phyloP scores from a whole-genome alignment of 2,113 vertebrate species.

The Tor tambroides region DNA sequence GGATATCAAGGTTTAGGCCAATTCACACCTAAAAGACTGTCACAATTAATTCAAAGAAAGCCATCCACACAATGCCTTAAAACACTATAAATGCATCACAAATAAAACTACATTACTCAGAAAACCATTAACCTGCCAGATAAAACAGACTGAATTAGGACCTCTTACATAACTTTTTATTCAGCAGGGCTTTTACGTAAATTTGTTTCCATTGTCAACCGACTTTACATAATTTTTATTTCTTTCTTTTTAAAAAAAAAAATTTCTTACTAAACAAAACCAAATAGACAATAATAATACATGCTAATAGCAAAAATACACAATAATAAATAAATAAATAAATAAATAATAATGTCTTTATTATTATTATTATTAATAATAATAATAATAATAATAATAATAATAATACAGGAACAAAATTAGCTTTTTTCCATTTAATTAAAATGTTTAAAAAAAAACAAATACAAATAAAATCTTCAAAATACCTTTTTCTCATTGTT shows the following conservation, averaged over 20 bases:
- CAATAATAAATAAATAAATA: too few relatives aligned
- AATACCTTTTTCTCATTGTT: slow-evolving; percentile 87
- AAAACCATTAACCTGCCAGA: background rate
- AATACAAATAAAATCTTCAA: background rate
- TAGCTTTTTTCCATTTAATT: too few relatives aligned
- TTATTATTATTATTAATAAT: too few relatives aligned
- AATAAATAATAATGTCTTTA: too few relatives aligned
- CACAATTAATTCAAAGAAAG: background rate
- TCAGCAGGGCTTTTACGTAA: background rate
- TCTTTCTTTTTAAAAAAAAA: too few relatives aligned
- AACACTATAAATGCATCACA: background rate
- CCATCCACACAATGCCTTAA: background rate
- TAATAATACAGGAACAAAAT: background rate
- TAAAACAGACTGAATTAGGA: background rate
- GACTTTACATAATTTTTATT: background rate
- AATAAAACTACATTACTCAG: background rate
- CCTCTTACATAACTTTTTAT: background rate
- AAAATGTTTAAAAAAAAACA: background rate
- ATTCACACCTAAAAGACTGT: background rate
- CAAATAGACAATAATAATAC: background rate
- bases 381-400: background rate
- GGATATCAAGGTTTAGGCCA: background rate
- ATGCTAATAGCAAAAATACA: background rate
- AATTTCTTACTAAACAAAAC: background rate
- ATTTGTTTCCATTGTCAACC: background rate